A percentile compares a stretch with the other conserved stretches of the same genome.
Conservation (phyloP, 2,797 vertebrate species). For the Cheirogaleus major region DNA sequence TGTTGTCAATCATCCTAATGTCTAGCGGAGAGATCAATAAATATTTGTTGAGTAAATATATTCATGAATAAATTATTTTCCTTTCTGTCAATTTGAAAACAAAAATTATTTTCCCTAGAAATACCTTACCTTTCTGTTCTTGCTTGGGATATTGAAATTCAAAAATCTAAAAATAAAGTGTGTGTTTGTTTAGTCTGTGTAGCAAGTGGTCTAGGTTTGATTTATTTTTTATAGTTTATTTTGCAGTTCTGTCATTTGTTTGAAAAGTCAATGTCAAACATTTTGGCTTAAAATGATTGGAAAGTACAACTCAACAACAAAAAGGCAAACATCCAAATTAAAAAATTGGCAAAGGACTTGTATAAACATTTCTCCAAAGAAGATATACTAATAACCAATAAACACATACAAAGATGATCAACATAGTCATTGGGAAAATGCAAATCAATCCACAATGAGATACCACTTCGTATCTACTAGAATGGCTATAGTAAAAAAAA, state of each 20-base stretch:
- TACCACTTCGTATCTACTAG: background rate
- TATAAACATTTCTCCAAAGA: background rate
- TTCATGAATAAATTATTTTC: background rate
- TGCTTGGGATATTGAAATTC: background rate
- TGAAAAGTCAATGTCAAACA: background rate
- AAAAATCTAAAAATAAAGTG: background rate
- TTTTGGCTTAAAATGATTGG: conserved; percentile 29
- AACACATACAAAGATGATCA: background rate
- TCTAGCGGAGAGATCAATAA: background rate
- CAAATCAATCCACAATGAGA: background rate
- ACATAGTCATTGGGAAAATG: background rate
- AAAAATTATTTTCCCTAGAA: background rate
- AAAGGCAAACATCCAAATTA: background rate
- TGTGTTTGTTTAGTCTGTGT: background rate
- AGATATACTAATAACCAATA: background rate
- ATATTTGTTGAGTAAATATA: background rate
- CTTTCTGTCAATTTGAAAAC: background rate
- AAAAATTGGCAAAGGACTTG: background rate
- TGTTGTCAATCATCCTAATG: background rate
- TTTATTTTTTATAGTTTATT: background rate
- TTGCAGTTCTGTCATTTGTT: background rate
- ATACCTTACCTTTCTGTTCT: background rate
- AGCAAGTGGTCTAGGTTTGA: background rate
- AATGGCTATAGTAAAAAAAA: background rate
- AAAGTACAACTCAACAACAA: background rate